Conservation (phyloP, 1,140 invertebrate species). For the Meloidogyne floridensis region DNA sequence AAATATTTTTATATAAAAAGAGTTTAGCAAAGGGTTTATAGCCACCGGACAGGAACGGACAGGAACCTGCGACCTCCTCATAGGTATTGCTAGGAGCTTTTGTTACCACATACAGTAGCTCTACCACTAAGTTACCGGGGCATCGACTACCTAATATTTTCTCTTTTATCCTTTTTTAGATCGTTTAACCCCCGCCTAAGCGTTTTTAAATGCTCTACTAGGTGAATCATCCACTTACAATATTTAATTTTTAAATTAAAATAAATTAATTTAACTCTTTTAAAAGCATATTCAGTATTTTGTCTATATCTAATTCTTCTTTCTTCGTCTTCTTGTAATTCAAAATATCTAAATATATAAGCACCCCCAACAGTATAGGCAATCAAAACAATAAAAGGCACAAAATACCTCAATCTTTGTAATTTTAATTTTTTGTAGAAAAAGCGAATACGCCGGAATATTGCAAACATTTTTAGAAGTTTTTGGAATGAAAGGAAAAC, state of each 20-base stretch:
- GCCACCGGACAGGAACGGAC: too few species aligned
- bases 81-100: too few species aligned
- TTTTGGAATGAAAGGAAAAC: not conserved
- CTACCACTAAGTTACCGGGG: too few species aligned
- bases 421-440: slow-evolving; percentile 55
- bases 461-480: not conserved
- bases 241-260: not conserved
- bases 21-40: too few species aligned
- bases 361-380: slow-evolving; percentile 52
- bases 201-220: too few species aligned
- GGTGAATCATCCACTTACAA: too few species aligned
- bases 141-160: too few species aligned
- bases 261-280: slow-evolving; percentile 42
- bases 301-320: slow-evolving; percentile 42
- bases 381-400: slow-evolving; percentile 52
- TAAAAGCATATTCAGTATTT: slow-evolving; percentile 57
- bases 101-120: too few species aligned
- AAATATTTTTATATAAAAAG: too few species aligned
- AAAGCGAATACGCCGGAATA: slow-evolving; percentile 44
- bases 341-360: slow-evolving; percentile 53
- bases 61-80: too few species aligned
- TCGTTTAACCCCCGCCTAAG: too few species aligned
- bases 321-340: slow-evolving; percentile 48
- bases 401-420: slow-evolving; percentile 38
- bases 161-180: too few species aligned